These are phyloP conservation scores for Drosophila willistoni DNA, from an alignment of 1,140 invertebrate species.

Conservation along the genomic window DNA sequence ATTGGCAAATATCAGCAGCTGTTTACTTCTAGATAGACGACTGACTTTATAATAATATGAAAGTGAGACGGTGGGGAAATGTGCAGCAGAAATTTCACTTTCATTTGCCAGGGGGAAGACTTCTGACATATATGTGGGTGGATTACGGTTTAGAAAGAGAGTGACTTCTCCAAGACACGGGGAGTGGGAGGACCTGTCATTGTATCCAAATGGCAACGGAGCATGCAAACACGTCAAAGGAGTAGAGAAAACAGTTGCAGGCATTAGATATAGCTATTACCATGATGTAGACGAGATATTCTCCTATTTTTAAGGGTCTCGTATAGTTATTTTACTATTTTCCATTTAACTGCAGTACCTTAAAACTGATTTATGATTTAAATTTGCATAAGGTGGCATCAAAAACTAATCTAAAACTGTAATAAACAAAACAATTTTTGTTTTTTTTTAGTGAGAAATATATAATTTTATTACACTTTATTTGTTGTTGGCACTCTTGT, in stretches of 20 bases:
- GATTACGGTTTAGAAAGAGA: not conserved
- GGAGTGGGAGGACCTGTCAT: slow-evolving; percentile 32
- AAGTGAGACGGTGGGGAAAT: not conserved
- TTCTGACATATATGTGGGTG: slow-evolving; percentile 22
- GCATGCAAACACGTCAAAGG: slow-evolving; percentile 77
- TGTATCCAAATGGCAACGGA: slow-evolving; percentile 63
- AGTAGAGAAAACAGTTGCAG: slow-evolving; percentile 54
- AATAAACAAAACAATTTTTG: too few species aligned
- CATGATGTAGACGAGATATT: slow-evolving; percentile 14
- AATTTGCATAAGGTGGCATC: not conserved
- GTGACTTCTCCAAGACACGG: slow-evolving; percentile 14
- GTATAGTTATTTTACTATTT: not conserved
- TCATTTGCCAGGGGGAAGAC: slow-evolving; percentile 31
- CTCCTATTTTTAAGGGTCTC: slow-evolving; percentile 15
- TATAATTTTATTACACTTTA: not conserved
- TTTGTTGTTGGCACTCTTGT: slow-evolving; percentile 2
- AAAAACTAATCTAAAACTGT: too few species aligned
- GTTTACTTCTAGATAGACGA: slow-evolving; percentile 62
- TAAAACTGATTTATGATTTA: slow-evolving; percentile 25
- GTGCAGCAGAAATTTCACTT: slow-evolving; percentile 43
- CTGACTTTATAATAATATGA: slow-evolving; percentile 51
- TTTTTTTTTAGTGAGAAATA: not conserved
- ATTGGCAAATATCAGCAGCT: slow-evolving; percentile 75
- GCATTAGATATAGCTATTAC: slow-evolving; percentile 52
- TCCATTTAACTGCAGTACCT: slow-evolving; percentile 37